These are phyloP conservation scores for Mimumesa dahlbomi DNA, from an alignment of 2,888 invertebrate species.

Conservation along the genomic window DNA sequence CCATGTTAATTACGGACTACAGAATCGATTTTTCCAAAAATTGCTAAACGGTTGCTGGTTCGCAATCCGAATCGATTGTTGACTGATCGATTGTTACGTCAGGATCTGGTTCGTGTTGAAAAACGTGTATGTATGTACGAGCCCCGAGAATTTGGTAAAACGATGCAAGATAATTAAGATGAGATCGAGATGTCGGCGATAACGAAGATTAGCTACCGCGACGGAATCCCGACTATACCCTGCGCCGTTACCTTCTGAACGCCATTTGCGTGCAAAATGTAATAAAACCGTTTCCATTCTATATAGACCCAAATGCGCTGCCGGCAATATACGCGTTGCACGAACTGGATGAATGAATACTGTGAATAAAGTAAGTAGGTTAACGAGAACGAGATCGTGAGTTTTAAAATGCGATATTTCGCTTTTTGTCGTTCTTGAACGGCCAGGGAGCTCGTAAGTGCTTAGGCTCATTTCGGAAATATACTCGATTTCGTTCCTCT, in stretches of 20 bases:
- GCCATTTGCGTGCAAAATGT: slow-evolving; percentile 40
- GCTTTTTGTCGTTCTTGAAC: background rate
- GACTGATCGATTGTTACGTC: slow-evolving; percentile 42
- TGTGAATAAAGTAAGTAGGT: slow-evolving; percentile 55
- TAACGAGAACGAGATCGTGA: slow-evolving; percentile 52
- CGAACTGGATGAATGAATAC: slow-evolving; percentile 40
- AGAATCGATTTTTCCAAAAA: slow-evolving; percentile 49
- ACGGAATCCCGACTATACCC: background rate
- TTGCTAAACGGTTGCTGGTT: slow-evolving; percentile 46
- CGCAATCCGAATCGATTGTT: slow-evolving; percentile 4
- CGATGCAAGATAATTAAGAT: slow-evolving; percentile 8
- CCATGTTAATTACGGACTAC: slow-evolving; percentile 55
- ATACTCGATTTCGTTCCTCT: background rate
- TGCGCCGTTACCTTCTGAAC: slow-evolving; percentile 14
- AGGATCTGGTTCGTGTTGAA: slow-evolving; percentile 8
- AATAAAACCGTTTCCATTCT: slow-evolving; percentile 28
- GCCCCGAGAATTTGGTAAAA: background rate
- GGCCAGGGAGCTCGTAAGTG: background rate
- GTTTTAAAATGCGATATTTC: slow-evolving; percentile 25
- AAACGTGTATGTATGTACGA: background rate
- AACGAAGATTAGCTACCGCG: slow-evolving; percentile 20
- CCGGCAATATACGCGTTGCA: slow-evolving; percentile 28
- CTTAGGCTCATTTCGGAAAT: background rate
- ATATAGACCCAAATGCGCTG: slow-evolving; percentile 18
- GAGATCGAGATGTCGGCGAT: slow-evolving; percentile 16